Base-by-base conservation (phyloP, 2,888 invertebrate genomes). In the Dascillus cervinus region DNA sequence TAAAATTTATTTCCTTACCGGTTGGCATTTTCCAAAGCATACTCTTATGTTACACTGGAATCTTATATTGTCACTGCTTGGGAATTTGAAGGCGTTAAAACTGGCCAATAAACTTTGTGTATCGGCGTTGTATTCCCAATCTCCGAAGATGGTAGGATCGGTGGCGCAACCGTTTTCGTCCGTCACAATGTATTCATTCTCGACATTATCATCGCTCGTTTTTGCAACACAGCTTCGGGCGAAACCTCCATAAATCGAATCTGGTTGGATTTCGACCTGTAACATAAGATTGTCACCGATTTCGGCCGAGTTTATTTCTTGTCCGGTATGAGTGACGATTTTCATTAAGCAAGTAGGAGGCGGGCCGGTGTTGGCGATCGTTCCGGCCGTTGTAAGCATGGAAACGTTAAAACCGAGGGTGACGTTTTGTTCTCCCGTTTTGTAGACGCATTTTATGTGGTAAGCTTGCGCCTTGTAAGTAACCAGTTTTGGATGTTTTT, bases 31-130 rank as follows among this genome's bases (percentile, higher is more conserved):
- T 60, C 91, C 91, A 58, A 92, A 92, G 72, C 92, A 92, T 5
- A 94, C 91, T 38, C 91, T 75, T 52, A 92, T 90, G 62, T 92
- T 92, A 63, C 92, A 92, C 64, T 92, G 92, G 85, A 94, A 92
- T 64, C 88, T 70, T 52, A 92, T 89, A 56, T 88, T 91, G 56
- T 92, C 91, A 55, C 90, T 90, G 51, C 86, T 88, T 1, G 92
- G 92, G 77, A 92, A 94, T 60, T 92, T 92, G 64, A 92, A 92
- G 2, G 91, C 92, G 60, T 90, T 90, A 65, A 94, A 92, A 50
- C 84, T 81, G 42, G 91, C 91, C 57, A 85, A 70, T 29, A 94
- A 66, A 11, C 87, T 82, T 59, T 88, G 88, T 28, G 83, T 82
- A 39, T 89, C 88, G 11, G 82, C 75, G 57, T 86, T 86, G 54